Evolutionary conservation across 1,140 invertebrate species (phyloP).

Genomic region (Pectinophora gossypiella): DNA sequence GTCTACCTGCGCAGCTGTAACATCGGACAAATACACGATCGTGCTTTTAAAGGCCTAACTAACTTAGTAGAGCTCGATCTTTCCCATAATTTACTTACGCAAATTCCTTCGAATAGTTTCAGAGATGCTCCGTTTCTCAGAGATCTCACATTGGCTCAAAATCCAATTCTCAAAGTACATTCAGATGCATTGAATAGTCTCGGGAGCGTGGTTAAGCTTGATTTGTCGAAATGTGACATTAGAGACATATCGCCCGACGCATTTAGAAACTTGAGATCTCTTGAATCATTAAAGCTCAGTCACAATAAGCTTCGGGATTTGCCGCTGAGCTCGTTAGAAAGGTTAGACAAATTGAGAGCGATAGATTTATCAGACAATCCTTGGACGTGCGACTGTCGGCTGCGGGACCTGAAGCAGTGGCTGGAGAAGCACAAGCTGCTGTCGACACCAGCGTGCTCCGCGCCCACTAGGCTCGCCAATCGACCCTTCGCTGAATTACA

Average conservation of each 20-base stretch:
- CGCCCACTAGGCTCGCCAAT: constrained; percentile 81
- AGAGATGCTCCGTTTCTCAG: constrained; percentile 86
- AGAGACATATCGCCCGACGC: constrained; percentile 84
- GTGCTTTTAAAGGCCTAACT: constrained; percentile 88
- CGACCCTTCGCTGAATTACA: constrained; percentile 84
- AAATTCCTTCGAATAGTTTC: constrained; percentile 87
- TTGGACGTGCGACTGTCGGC: constrained; percentile 92
- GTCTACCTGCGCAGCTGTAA: constrained; percentile 88
- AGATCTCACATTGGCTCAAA: constrained; percentile 86
- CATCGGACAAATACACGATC: constrained; percentile 88
- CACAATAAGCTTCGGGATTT: constrained; percentile 86
- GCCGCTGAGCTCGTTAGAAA: constrained; percentile 82
- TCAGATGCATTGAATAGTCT: constrained; percentile 85
- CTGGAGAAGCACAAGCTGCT: constrained; percentile 89
- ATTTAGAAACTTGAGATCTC: constrained; percentile 84
- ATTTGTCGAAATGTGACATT: constrained; percentile 88
- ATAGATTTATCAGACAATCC: constrained; percentile 94
- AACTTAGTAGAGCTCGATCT: constrained; percentile 93
- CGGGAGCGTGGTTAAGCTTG: constrained; percentile 87
- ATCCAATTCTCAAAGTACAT: constrained; percentile 88
- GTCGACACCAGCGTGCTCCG: constrained; percentile 84
- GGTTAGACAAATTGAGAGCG: constrained; percentile 83
- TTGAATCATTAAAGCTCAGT: constrained; percentile 89
- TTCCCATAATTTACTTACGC: constrained; percentile 86
- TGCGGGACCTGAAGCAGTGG: constrained; percentile 90